Evolutionary conservation across 2,888 invertebrate genomes (phyloP), one percentile per base, ranked within the genome.

Genomic region (Dicranocentrus wangi): DNA sequence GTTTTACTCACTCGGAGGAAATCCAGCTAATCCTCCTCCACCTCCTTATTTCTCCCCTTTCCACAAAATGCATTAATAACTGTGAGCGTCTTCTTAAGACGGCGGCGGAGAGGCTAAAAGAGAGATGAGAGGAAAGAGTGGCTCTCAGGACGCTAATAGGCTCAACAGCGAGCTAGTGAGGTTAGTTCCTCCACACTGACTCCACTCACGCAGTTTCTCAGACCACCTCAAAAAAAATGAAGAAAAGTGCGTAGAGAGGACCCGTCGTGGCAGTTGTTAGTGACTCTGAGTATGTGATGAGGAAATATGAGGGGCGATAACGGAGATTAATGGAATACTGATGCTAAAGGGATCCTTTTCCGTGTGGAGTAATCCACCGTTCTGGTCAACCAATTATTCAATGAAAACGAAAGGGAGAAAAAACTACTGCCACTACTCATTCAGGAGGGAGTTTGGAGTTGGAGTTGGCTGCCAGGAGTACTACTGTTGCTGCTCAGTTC

Each of bases 361-460:
- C 13, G 2, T 19, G 21, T 19, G 21, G 1, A 55, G 19, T 15
- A 61, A 39, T 47, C 15, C 68, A 68, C 47, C 23, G 43, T 60
- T 63, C 58, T 79, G 73, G 63, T 70, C 80, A 75, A 80, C 63
- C 82, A 80, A 80, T 80, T 82, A 82, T 70, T 79, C 76, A 75
- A 76, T 61, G 58, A 82, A 53, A n/a, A 32, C n/a, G n/a, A n/a
- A n/a, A n/a, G 39, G 13, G 39, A 39, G 39, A 13, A 39, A 39
- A 39, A 39, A 13, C n/a, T n/a, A 10, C 47, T n/a, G 15, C 2
- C 15, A 10, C 47, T 32, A 32, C 5, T 32, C 5, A 32, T 7
- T 7, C 32, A 32, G 32, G 32, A 32, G 3, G 47, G 47, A 47
- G 32, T 32, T 32, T 47, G 47, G 47, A n/a, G n/a, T n/a, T n/a